These are phyloP conservation scores for Semaprochilodus insignis DNA, from an alignment of 2,797 vertebrate genomes.

Conservation along the genomic window DNA sequence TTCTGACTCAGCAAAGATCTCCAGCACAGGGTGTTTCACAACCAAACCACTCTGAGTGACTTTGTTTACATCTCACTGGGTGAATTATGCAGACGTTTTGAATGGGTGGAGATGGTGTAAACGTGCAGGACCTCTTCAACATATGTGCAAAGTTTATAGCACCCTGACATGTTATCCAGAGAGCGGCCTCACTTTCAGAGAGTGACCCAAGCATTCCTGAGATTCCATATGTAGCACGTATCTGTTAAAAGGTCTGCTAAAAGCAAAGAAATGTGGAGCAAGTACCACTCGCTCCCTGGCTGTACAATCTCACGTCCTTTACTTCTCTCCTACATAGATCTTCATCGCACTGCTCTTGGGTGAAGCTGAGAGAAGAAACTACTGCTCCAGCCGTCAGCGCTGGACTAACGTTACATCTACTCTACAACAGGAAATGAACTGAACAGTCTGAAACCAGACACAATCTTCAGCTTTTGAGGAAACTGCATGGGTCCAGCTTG, in stretches of 20 bases:
- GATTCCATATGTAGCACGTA: constrained; percentile 34
- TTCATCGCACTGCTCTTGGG: too few relatives aligned
- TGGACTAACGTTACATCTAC: background rate
- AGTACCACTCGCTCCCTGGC: background rate
- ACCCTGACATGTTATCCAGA: constrained; percentile 27
- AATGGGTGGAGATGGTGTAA: background rate
- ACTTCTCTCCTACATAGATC: background rate
- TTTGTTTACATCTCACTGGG: too few relatives aligned
- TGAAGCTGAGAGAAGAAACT: background rate
- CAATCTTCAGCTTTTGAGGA: background rate
- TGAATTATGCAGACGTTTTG: too few relatives aligned
- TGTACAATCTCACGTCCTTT: background rate
- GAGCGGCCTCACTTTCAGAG: constrained; percentile 18
- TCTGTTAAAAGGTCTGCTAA: constrained; percentile 7
- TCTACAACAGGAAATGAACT: background rate
- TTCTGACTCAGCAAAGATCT: too few relatives aligned
- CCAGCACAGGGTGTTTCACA: too few relatives aligned
- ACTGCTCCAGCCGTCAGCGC: background rate
- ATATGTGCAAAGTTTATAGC: background rate
- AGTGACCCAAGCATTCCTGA: constrained; percentile 38
- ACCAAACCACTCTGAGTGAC: too few relatives aligned
- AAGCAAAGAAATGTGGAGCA: background rate
- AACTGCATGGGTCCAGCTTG: too few relatives aligned
- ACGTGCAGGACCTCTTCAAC: background rate
- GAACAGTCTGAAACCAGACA: background rate